A percentile compares a stretch with the other conserved stretches of the same genome.
Conservation (phyloP, 1,140 invertebrate genomes). For the Drosophila chauvacae region DNA sequence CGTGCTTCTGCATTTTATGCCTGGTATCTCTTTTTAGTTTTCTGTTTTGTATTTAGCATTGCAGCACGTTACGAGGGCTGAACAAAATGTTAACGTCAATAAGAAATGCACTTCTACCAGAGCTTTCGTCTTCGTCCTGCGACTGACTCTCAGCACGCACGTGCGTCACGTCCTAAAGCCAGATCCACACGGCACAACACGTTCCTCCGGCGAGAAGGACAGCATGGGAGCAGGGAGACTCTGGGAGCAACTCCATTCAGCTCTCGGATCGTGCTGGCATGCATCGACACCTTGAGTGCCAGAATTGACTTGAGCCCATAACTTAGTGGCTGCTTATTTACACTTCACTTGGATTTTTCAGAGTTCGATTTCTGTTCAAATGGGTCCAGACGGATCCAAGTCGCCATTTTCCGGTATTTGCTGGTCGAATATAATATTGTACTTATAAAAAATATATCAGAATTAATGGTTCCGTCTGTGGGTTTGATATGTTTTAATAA, state of each 20-base stretch:
- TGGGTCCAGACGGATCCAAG: neutral
- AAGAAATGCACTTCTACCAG: conserved; percentile 59
- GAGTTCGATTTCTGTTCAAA: neutral
- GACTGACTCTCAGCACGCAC: conserved; percentile 61
- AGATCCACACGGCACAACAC: conserved; percentile 38
- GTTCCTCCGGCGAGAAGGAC: conserved; percentile 34
- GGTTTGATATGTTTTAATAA: no score
- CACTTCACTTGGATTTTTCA: conserved; percentile 58
- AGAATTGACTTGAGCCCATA: conserved; percentile 66
- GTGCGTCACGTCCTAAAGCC: conserved; percentile 59
- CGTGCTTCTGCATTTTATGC: conserved; percentile 29
- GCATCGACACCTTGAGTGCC: conserved; percentile 50
- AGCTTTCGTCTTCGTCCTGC: conserved; percentile 11
- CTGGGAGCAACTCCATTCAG: conserved; percentile 18
- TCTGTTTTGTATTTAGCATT: conserved; percentile 43
- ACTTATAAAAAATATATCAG: no score
- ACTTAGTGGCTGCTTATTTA: conserved; percentile 61
- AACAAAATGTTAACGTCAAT: conserved; percentile 73
- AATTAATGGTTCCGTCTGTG: no score
- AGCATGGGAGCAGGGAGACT: neutral
- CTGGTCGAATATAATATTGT: conserved; percentile 14
- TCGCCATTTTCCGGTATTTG: conserved; percentile 1
- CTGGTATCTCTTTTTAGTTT: conserved; percentile 28
- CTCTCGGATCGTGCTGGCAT: conserved; percentile 49
- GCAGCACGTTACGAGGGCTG: conserved; percentile 48